A percentile compares a stretch with the other conserved stretches of the same genome.
phyloP scores from a whole-genome alignment of 2,888 invertebrate species.

The Onchidella celtica region DNA sequence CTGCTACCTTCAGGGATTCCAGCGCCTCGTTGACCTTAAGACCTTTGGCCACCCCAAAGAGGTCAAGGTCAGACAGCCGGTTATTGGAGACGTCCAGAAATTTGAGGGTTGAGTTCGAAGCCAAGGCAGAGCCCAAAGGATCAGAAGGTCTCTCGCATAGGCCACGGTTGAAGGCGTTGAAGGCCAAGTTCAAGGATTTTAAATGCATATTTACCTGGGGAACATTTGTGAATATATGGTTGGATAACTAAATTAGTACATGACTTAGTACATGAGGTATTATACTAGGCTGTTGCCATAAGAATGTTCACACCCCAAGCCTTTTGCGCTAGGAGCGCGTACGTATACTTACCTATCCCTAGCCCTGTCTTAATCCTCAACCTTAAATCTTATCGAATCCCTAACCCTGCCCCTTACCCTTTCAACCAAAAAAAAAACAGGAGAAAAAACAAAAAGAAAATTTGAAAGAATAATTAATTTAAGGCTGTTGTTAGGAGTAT shows the following conservation, averaged over 20 bases:
- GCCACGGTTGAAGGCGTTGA: conserved; percentile 70
- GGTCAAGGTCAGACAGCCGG: conserved; percentile 20
- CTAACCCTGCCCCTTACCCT: too few species aligned
- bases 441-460: too few species aligned
- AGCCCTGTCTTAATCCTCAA: too few species aligned
- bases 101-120: conserved; percentile 62
- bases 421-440: too few species aligned
- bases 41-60: conserved; percentile 36
- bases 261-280: too few species aligned
- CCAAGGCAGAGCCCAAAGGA: conserved; percentile 57
- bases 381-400: too few species aligned
- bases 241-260: neutral
- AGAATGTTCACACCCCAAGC: too few species aligned
- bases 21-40: conserved; percentile 31
- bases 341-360: too few species aligned
- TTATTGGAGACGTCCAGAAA: conserved; percentile 72
- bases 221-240: neutral
- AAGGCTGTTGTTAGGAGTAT: too few species aligned
- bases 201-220: conserved; percentile 69
- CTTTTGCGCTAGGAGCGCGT: too few species aligned
- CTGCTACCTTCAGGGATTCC: conserved; percentile 30
- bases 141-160: conserved; percentile 60
- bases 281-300: too few species aligned
- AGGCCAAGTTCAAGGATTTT: conserved; percentile 64
- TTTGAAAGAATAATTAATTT: too few species aligned